These are phyloP conservation scores for Cyprinus carpio DNA, from an alignment of 2,113 vertebrate species.

Conservation along the genomic window DNA sequence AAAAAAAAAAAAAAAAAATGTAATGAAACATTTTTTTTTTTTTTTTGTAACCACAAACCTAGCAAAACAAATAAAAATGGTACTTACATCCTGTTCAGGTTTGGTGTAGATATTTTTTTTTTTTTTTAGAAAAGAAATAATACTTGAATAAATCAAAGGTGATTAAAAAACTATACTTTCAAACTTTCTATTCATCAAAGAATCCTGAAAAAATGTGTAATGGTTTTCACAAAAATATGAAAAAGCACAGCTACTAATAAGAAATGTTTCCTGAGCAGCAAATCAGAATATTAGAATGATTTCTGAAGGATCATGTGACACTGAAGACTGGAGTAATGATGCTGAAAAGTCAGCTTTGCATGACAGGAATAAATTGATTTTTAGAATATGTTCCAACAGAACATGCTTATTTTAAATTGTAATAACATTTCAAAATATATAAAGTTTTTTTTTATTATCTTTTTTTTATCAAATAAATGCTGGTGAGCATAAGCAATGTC, in stretches of 20 bases:
- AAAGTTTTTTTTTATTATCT: not conserved
- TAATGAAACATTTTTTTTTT: too few relatives aligned
- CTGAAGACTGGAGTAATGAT: too few relatives aligned
- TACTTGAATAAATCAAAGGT: not conserved
- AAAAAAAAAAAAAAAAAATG: too few relatives aligned
- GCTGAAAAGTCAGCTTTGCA: too few relatives aligned
- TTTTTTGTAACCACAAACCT: too few relatives aligned
- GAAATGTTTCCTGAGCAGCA: not conserved
- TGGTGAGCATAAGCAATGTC: not conserved
- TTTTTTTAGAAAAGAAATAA: too few relatives aligned
- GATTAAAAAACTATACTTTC: not conserved
- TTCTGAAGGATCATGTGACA: not conserved
- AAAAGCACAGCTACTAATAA: not conserved
- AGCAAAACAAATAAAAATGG: too few relatives aligned
- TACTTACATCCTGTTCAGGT: too few relatives aligned
- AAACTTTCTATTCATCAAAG: too few relatives aligned
- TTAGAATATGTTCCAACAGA: not conserved
- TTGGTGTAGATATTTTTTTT: too few relatives aligned
- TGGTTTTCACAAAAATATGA: not conserved
- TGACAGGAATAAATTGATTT: too few relatives aligned
- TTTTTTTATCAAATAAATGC: not conserved
- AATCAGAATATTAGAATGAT: not conserved
- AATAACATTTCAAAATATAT: not conserved
- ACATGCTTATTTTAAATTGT: not conserved
- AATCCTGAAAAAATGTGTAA: not conserved